These are phyloP conservation scores for Alloscopus bannaensis DNA, from an alignment of 2,888 invertebrate genomes.

Conservation along the genomic window DNA sequence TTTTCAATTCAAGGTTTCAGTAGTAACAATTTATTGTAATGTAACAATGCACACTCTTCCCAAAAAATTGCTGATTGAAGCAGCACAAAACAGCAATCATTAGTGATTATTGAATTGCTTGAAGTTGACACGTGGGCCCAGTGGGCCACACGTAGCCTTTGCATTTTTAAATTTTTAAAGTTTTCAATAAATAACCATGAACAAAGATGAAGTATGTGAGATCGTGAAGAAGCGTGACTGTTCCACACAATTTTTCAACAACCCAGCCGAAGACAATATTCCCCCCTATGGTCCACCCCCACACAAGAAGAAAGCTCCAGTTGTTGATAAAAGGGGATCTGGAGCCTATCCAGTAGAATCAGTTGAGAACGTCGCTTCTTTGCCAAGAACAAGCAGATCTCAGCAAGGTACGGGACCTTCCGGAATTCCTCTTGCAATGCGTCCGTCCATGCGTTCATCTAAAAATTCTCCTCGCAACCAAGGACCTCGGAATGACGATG, in stretches of 20 bases:
- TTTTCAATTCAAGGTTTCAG: not conserved
- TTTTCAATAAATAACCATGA: not conserved
- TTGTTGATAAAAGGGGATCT: not conserved
- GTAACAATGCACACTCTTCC: too few relatives aligned
- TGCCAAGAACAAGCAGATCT: too few relatives aligned
- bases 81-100: too few relatives aligned
- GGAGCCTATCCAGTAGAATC: not conserved
- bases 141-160: too few relatives aligned
- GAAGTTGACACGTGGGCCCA: too few relatives aligned
- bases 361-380: too few relatives aligned
- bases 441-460: too few relatives aligned
- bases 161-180: not conserved
- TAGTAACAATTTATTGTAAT: too few relatives aligned
- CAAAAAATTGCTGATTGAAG: too few relatives aligned
- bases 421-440: not conserved
- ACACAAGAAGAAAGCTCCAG: not conserved
- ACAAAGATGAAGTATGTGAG: not conserved
- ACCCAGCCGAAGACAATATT: conserved; percentile 26
- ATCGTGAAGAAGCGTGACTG: conserved; percentile 1
- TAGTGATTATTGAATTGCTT: too few relatives aligned
- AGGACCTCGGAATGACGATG: too few relatives aligned
- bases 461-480: too few relatives aligned
- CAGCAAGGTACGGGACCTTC: not conserved
- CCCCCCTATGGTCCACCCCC: conserved; percentile 18
- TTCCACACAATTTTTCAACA: conserved; percentile 23